Evolutionary conservation across 2,113 vertebrate species (phyloP), one percentile per base, ranked within the genome.

Genomic region (Amazona guildingii): DNA sequence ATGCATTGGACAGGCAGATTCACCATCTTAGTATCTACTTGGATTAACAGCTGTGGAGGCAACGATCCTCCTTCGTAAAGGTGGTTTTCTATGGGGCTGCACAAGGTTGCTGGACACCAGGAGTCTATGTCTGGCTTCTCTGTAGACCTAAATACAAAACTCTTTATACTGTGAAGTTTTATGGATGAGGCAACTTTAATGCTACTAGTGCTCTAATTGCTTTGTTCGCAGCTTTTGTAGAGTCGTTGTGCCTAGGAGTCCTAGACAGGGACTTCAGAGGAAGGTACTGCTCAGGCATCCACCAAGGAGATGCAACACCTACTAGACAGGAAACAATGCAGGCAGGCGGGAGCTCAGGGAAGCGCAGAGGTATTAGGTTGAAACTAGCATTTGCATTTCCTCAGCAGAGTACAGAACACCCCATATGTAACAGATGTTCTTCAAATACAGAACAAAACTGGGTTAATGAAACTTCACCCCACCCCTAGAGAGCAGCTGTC

Each of bases 361-460:
- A 66, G 11, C 2, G 2, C 46, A 18, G 52, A 39, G 35, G 6
- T 46, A n/a, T 17, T 54, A 3, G 23, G 76, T 41, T 78, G 90
- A 94, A 93, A 93, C 79, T 4, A 9, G 9, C 10, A 70, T 93
- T 95, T 96, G 79, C 90, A 81, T 94, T 85, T 94, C 78, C 90
- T 93, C 64, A 78, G 79, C 51, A 54, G 74, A 87, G 35, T 52
- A 54, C 82, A 88, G 87, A 86, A 74, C 67, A 83, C 75, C 23
- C 27, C 52, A 21, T 49, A 59, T 4, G 4, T 92, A 80, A 62
- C 83, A 88, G 85, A 57, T 90, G 92, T 70, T 86, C 83, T 94
- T 90, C 62, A 96, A 90, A 92, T 67, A 63, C 68, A 93, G 82
- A 91, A 69, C 67, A 66, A 37, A 94, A 80, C 59, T 44, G 3